Evolutionary conservation across 2,113 vertebrate species (phyloP), one percentile per base, ranked within the genome.

Genomic region (Rattus rattus): DNA sequence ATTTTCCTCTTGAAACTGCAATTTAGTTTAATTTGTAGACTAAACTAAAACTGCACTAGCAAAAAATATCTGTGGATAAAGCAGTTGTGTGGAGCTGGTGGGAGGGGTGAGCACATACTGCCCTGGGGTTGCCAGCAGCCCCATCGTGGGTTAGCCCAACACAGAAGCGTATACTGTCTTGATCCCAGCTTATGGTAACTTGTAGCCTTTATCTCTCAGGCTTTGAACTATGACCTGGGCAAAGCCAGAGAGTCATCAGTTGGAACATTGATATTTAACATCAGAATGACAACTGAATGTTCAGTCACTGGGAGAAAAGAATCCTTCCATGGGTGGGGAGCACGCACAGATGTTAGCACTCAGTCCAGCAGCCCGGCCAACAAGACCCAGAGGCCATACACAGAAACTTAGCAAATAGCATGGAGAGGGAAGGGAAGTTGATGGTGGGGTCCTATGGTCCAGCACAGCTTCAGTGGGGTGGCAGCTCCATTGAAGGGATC

Each of bases 21-120:
- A 12, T 84, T 92, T 49, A 77, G 30, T 39, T 95, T 56, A 83
- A 24, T 49, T 94, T 90, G 54, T 80, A 80, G 90, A 88, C 63
- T 95, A 90, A 83, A 39, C 33, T 39, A 75, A 90, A 96, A 79
- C 86, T 75, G 67, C 79, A 85, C n/a, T 36, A 94, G 49, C 49
- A 94, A 52, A 85, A 67, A 91, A 59, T 61, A 2, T 76, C 39
- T 96, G 7, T 88, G 43, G 72, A 56, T 76, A 89, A 91, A 79
- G 16, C 59, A 49, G 12, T 24, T 52, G 6, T 56, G 12, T 47
- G 33, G 61, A 87, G 72, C 47, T 52, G 49, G 4, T 24, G 17
- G 49, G 77, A 54, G 30, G 75, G 49, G 11, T 24, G 79, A 13
- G 52, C 39, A 33, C 0, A 0, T 70, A 12, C 22, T 56, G 24